Conservation (phyloP, 1,140 invertebrate species). For the Neotoxoptera formosana region DNA sequence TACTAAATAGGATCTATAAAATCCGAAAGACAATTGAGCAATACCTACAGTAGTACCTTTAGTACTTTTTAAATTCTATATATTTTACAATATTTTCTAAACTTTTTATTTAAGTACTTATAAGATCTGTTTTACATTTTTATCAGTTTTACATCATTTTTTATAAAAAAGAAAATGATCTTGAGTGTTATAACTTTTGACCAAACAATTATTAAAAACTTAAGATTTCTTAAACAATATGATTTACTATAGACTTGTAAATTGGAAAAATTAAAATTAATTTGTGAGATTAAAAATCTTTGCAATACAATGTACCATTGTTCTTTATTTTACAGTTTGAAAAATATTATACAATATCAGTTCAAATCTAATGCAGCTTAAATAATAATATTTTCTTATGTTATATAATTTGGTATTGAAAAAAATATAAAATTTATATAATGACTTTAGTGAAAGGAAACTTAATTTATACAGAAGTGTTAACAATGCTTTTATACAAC, state of each 20-base stretch:
- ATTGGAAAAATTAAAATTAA: not conserved
- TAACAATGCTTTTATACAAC: not conserved
- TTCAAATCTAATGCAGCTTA: not conserved
- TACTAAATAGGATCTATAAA: too few relatives aligned
- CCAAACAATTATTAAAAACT: too few relatives aligned
- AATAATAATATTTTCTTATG: not conserved
- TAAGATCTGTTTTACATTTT: too few relatives aligned
- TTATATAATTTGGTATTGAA: not conserved
- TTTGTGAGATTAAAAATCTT: not conserved
- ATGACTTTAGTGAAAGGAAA: conserved; percentile 11
- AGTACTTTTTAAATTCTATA: too few relatives aligned
- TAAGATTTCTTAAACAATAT: too few relatives aligned
- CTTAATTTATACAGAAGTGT: not conserved
- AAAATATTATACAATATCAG: not conserved
- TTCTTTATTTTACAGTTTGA: not conserved
- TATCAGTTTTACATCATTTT: too few relatives aligned
- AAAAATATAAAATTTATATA: not conserved
- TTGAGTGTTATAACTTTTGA: too few relatives aligned
- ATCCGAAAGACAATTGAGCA: too few relatives aligned
- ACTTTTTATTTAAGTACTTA: too few relatives aligned
- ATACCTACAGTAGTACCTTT: too few relatives aligned
- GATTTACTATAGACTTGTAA: not conserved
- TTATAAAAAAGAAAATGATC: too few relatives aligned
- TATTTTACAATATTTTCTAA: too few relatives aligned
- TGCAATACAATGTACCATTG: not conserved